Evolutionary conservation across 2,888 invertebrate genomes (phyloP).

Genomic region (Spatulosminthurus flaviceps): DNA sequence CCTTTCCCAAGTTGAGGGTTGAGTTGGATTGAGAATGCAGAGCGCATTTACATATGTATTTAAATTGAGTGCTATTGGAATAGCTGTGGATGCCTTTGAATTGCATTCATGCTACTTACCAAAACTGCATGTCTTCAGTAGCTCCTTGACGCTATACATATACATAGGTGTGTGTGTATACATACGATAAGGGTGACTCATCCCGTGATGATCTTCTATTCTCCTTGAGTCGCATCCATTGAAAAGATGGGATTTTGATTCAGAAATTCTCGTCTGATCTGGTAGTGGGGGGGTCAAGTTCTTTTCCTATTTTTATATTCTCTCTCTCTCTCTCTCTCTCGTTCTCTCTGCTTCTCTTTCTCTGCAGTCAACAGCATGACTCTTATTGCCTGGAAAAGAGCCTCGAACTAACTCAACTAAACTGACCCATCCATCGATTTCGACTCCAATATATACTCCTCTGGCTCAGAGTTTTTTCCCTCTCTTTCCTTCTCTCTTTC

Average conservation of each 20-base stretch:
- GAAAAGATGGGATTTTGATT: conserved; percentile 44
- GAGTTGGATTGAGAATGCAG: no score
- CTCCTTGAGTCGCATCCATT: conserved; percentile 40
- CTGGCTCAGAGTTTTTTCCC: not conserved
- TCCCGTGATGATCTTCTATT: conserved; percentile 12
- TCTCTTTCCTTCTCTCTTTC: not conserved
- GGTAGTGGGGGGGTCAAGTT: conserved; percentile 36
- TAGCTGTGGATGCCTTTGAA: no score
- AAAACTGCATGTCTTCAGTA: not conserved
- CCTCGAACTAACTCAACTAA: conserved; percentile 38
- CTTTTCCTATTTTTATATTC: conserved; percentile 1
- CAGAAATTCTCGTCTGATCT: conserved; percentile 40
- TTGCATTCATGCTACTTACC: no score
- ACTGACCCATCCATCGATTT: conserved; percentile 46
- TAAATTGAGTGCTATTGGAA: not conserved
- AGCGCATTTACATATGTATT: no score
- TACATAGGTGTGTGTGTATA: no score
- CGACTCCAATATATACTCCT: conserved; percentile 12
- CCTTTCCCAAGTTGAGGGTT: no score
- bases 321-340: no score
- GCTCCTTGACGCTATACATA: no score
- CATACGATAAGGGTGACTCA: conserved; percentile 25
- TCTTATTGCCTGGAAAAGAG: conserved; percentile 41
- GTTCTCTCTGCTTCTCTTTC: no score
- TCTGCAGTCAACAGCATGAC: conserved; percentile 19